Evolutionary conservation across 2,797 vertebrate species (phyloP).

Genomic region (Coreius guichenoti): DNA sequence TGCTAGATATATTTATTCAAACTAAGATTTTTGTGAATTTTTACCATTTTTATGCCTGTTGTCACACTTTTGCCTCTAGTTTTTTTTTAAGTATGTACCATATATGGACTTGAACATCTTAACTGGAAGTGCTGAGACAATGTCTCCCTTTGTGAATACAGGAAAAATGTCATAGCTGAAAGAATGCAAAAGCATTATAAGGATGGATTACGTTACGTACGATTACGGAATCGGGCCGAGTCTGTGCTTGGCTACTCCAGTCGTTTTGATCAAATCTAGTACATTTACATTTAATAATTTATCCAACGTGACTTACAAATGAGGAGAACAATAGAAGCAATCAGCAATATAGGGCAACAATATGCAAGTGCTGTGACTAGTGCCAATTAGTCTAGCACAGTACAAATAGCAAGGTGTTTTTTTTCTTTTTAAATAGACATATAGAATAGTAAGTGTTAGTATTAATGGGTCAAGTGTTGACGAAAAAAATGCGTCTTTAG

Average conservation of each 20-base stretch:
- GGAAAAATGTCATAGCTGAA: background rate
- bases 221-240: background rate
- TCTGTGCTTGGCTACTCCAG: background rate
- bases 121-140: background rate
- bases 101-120: slow-evolving; percentile 15
- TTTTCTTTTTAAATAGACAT: too few species aligned
- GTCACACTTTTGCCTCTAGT: background rate
- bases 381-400: background rate
- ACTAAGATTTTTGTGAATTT: background rate
- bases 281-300: background rate
- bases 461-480: background rate
- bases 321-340: too few species aligned
- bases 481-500: too few species aligned
- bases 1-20: slow-evolving; percentile 24
- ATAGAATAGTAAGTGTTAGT: background rate
- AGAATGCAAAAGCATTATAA: background rate
- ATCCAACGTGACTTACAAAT: background rate
- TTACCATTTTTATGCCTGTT: background rate
- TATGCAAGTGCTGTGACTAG: background rate
- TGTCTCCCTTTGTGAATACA: background rate
- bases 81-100: background rate
- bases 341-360: background rate
- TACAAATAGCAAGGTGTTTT: too few species aligned
- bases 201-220: background rate
- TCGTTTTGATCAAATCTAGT: background rate